Evolutionary conservation across 23 tunicate species (phyloP).

Genomic region (Corella eumyota): DNA sequence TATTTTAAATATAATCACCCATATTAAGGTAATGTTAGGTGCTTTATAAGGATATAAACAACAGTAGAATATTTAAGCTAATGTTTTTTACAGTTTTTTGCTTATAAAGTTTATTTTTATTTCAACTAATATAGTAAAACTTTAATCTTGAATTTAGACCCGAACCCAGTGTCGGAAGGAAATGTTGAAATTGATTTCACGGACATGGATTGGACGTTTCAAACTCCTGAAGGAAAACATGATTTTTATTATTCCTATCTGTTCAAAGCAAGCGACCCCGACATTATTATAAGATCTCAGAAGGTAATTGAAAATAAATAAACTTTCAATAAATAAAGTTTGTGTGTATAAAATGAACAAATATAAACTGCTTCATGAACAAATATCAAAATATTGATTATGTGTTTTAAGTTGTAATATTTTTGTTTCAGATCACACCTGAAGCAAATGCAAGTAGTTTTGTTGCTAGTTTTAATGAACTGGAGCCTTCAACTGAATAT

Average conservation of each 20-base stretch:
- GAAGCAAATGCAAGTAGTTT: neutral
- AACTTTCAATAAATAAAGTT: no score
- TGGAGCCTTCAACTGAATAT: conserved; percentile 1
- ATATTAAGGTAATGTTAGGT: no score
- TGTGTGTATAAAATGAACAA: no score
- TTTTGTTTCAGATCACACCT: neutral
- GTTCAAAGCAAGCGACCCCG: neutral
- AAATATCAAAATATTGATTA: neutral
- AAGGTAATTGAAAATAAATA: neutral
- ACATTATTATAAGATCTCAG: neutral
- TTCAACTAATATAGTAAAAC: no score
- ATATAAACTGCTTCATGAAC: no score
- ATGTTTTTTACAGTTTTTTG: no score
- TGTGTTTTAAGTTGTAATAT: neutral
- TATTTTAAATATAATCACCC: no score
- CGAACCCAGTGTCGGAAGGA: no score
- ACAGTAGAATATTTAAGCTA: no score
- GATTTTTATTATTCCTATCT: conserved; percentile 2
- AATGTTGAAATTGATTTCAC: neutral
- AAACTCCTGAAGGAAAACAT: neutral
- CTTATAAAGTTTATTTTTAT: no score
- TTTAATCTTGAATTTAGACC: no score
- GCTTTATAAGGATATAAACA: no score
- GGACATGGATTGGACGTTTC: neutral
- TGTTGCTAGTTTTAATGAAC: neutral